Conservation (phyloP, 2,113 vertebrate genomes). For the Clarias macrocephalus region DNA sequence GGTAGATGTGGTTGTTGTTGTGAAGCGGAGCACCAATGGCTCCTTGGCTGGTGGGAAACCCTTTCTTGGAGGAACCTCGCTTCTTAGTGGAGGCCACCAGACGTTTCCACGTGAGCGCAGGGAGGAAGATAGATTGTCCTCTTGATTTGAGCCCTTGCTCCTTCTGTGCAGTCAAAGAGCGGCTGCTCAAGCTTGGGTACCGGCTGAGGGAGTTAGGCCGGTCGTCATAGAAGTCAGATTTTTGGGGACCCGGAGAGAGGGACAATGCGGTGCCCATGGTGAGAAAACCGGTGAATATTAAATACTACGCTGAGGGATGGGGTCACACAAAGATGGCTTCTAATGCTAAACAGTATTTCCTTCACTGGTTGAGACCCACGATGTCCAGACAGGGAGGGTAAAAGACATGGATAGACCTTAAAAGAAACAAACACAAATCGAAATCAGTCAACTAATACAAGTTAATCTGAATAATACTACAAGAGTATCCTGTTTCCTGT, state of each 20-base stretch:
- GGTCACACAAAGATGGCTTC: background rate
- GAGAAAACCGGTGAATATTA: slow-evolving; percentile 44
- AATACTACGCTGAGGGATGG: slow-evolving; percentile 25
- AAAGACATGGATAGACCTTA: slow-evolving; percentile 29
- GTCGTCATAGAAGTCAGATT: slow-evolving; percentile 74
- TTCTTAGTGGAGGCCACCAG: slow-evolving; percentile 81
- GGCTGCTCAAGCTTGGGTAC: slow-evolving; percentile 76
- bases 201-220: slow-evolving; percentile 73
- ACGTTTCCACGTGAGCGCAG: slow-evolving; percentile 79
- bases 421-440: slow-evolving; percentile 14
- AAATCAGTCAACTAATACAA: background rate
- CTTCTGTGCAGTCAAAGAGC: slow-evolving; percentile 72
- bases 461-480: background rate
- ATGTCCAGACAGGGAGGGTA: slow-evolving; percentile 3
- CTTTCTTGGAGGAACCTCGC: slow-evolving; percentile 69
- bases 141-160: slow-evolving; percentile 70
- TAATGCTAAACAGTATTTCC: slow-evolving; percentile 15
- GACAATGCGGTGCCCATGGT: slow-evolving; percentile 81
- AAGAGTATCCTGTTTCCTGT: background rate
- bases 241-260: slow-evolving; percentile 74
- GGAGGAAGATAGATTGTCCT: slow-evolving; percentile 78
- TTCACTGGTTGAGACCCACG: slow-evolving; percentile 18
- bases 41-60: slow-evolving; percentile 32
- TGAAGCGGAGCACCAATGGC: slow-evolving; percentile 61
- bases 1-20: slow-evolving; percentile 74